Evolutionary conservation across 2,888 invertebrate species (phyloP).

Genomic region (Sepioteuthis lessoniana): DNA sequence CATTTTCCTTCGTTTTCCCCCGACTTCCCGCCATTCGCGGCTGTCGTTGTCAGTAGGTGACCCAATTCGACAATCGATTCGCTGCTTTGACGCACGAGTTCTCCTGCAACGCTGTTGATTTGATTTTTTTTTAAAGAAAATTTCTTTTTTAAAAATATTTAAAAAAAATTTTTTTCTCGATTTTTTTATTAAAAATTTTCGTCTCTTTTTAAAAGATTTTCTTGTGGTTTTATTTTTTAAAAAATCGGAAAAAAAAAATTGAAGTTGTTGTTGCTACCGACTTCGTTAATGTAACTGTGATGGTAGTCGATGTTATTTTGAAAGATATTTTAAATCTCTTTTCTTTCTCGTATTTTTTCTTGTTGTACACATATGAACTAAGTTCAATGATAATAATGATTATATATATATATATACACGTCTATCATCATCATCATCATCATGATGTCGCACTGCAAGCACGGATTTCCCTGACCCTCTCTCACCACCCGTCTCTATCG

Average conservation of each 20-base stretch:
- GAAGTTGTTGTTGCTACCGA: background rate
- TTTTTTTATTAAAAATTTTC: background rate
- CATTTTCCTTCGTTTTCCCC: too few relatives aligned
- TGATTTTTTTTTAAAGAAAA: background rate
- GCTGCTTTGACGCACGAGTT: background rate
- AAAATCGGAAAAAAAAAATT: background rate
- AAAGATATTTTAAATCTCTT: background rate
- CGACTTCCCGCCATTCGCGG: background rate
- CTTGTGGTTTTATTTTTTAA: background rate
- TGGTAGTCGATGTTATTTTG: background rate
- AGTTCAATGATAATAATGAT: too few relatives aligned
- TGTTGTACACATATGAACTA: background rate
- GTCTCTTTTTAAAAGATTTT: background rate
- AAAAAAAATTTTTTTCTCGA: background rate
- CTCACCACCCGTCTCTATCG: too few relatives aligned
- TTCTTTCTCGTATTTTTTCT: fast-evolving
- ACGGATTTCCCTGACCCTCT: too few relatives aligned
- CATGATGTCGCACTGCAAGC: too few relatives aligned
- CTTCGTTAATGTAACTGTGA: background rate
- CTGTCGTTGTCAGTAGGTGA: background rate
- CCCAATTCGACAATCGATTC: constrained; percentile 21
- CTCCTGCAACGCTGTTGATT: background rate
- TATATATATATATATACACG: too few relatives aligned
- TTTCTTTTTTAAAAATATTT: too few relatives aligned
- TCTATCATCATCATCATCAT: too few relatives aligned